phyloP scores from a whole-genome alignment of 2,888 invertebrate species.

The Stenoptilia bipunctidactyla region DNA sequence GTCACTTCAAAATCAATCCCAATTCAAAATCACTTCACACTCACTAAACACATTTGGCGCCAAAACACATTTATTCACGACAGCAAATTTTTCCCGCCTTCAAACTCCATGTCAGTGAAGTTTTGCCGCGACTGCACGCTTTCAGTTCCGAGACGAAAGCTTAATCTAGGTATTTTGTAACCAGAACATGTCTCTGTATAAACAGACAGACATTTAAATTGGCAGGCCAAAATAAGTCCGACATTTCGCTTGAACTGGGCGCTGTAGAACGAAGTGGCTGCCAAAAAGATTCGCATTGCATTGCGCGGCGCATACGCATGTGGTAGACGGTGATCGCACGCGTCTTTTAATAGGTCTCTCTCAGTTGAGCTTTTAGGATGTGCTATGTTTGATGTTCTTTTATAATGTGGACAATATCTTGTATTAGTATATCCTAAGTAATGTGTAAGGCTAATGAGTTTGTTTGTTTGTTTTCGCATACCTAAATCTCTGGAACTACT shows the following conservation, averaged over 20 bases:
- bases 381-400: no score
- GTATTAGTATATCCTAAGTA: no score
- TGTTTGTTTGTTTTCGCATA: no score
- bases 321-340: neutral
- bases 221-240: slow-evolving; percentile 70
- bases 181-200: slow-evolving; percentile 24
- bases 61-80: slow-evolving; percentile 21
- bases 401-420: no score
- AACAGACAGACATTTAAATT: slow-evolving; percentile 51
- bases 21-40: slow-evolving; percentile 23
- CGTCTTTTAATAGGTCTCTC: neutral
- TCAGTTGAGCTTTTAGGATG: neutral
- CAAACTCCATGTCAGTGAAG: slow-evolving; percentile 26
- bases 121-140: slow-evolving; percentile 25
- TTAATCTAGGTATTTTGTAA: slow-evolving; percentile 24
- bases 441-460: no score
- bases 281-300: slow-evolving; percentile 65
- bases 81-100: slow-evolving; percentile 21
- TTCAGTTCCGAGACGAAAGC: slow-evolving; percentile 23
- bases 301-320: slow-evolving; percentile 36
- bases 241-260: slow-evolving; percentile 68
- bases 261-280: slow-evolving; percentile 36
- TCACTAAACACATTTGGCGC: slow-evolving; percentile 28
- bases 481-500: no score
- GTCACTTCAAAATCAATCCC: slow-evolving; percentile 16